These are phyloP conservation scores for Tetranychus cinnabarinus DNA, from an alignment of 1,140 invertebrate genomes.

Conservation along the genomic window DNA sequence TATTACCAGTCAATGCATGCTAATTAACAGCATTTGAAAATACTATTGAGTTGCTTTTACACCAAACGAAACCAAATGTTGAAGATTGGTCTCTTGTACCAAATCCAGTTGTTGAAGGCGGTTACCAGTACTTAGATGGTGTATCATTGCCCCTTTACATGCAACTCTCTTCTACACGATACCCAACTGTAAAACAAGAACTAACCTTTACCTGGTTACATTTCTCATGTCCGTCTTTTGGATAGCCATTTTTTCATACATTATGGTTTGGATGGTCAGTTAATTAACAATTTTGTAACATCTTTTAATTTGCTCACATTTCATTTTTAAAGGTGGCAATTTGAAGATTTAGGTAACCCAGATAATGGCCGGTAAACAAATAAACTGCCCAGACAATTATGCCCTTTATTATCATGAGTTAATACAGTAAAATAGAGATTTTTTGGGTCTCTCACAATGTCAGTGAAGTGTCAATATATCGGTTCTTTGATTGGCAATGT, in stretches of 20 bases:
- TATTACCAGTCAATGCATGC: neutral
- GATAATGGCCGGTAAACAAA: too few relatives aligned
- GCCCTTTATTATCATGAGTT: too few relatives aligned
- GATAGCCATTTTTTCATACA: slow-evolving; percentile 13
- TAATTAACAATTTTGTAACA: too few relatives aligned
- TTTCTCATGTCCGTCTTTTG: too few relatives aligned
- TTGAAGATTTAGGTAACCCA: slow-evolving; percentile 9
- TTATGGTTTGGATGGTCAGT: slow-evolving; percentile 13
- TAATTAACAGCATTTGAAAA: neutral
- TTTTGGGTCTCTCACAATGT: too few relatives aligned
- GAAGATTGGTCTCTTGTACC: slow-evolving; percentile 6
- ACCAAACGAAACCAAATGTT: neutral
- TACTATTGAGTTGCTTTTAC: too few relatives aligned
- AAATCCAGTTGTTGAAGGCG: slow-evolving; percentile 6
- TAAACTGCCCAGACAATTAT: too few relatives aligned
- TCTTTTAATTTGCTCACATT: too few relatives aligned
- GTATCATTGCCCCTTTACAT: slow-evolving; percentile 12
- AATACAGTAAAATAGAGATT: too few relatives aligned
- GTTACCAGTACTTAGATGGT: slow-evolving; percentile 10
- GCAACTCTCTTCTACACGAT: slow-evolving; percentile 59
- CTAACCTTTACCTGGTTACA: slow-evolving; percentile 12
- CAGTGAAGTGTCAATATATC: too few relatives aligned
- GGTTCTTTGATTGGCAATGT: too few relatives aligned
- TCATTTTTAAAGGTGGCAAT: slow-evolving; percentile 11
- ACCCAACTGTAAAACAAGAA: slow-evolving; percentile 57